Evolutionary conservation across 2,113 vertebrate species (phyloP).

Genomic region (Forbesichthys papilliferus): DNA sequence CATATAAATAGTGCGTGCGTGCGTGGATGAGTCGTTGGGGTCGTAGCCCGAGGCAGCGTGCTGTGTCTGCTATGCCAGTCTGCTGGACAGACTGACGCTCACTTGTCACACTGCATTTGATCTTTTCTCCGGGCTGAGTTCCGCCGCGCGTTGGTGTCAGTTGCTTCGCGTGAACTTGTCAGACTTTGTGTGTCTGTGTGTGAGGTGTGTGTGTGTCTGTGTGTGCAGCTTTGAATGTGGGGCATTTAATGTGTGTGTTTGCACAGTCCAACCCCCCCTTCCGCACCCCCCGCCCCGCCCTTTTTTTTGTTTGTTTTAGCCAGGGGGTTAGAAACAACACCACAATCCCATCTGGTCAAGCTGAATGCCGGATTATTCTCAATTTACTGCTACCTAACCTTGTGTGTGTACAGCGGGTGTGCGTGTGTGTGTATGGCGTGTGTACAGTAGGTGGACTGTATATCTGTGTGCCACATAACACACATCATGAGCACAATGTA

Average conservation of each 20-base stretch:
- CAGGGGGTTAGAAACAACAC: not conserved
- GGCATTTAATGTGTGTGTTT: not conserved
- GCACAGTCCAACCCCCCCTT: not conserved
- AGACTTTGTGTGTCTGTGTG: not conserved
- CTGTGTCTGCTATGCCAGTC: conserved; percentile 31
- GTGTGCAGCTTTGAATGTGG: too few species aligned
- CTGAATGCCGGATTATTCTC: not conserved
- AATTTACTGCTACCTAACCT: not conserved
- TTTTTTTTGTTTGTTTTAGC: too few species aligned
- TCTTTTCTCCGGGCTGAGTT: conserved; percentile 14
- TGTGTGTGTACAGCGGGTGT: conserved; percentile 7
- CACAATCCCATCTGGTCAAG: not conserved
- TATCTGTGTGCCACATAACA: too few species aligned
- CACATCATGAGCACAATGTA: too few species aligned
- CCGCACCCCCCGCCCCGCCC: too few species aligned
- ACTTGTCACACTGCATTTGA: conserved; percentile 44
- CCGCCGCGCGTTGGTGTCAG: too few species aligned
- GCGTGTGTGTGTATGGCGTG: conserved; percentile 7
- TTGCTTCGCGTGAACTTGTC: too few species aligned
- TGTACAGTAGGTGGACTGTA: too few species aligned
- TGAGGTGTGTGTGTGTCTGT: not conserved
- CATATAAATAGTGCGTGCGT: not conserved
- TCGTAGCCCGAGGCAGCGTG: not conserved
- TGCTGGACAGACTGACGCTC: conserved; percentile 38
- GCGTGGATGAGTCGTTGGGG: conserved; percentile 5